phyloP scores from a whole-genome alignment of 2,113 vertebrate species.

The Macaca fascicularis region T2T-MFA8v1.1 NC_088394.1:65688001-65688500 shows the following conservation, averaged over 20 bases:
- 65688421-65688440: constrained; percentile 40
- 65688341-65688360: constrained; percentile 18
- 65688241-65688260: not conserved
- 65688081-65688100: no score
- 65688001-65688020: no score
- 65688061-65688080: no score
- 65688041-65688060: no score
- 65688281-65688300: constrained; percentile 5
- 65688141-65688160: no score
- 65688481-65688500: not conserved
- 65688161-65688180: no score
- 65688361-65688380: not conserved
- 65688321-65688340: constrained; percentile 1
- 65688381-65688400: constrained; percentile 24
- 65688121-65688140: no score
- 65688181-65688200: not conserved
- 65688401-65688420: constrained; percentile 11
- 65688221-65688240: constrained; percentile 20
- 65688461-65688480: not conserved
- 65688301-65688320: constrained; percentile 18
- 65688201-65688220: constrained; percentile 27
- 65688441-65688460: not conserved
- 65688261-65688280: constrained; percentile 44
- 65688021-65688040: no score
- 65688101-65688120: no score